Percentiles rank a stretch among this genome's conserved stretches.
These are phyloP conservation scores for Rutpela maculata DNA, from an alignment of 2,888 invertebrate species.

Conservation along the genomic window DNA sequence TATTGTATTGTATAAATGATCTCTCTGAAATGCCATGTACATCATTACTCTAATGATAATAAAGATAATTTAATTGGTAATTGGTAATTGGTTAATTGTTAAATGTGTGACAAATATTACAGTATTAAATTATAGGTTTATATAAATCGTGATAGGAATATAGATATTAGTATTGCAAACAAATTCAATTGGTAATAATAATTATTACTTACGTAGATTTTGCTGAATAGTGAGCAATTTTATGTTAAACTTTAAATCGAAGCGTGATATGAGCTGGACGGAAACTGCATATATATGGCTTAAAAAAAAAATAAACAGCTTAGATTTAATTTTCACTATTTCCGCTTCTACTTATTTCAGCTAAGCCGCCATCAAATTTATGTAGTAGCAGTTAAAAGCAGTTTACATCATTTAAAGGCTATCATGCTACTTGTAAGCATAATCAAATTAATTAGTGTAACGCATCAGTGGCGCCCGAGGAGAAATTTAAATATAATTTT, in stretches of 20 bases:
- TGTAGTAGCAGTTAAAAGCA: background rate
- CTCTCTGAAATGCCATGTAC: no score
- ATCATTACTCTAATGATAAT: no score
- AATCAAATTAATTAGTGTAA: background rate
- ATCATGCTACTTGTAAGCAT: background rate
- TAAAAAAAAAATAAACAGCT: background rate
- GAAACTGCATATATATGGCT: background rate
- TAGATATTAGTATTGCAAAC: no score
- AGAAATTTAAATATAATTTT: no score
- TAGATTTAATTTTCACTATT: background rate
- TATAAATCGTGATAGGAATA: no score
- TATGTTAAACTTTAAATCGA: background rate
- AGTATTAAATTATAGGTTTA: no score
- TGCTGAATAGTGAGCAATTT: background rate
- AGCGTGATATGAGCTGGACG: background rate
- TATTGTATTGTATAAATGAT: no score
- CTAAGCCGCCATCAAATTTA: conserved; percentile 21
- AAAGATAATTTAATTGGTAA: no score
- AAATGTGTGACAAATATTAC: no score
- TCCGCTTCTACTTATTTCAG: conserved; percentile 40
- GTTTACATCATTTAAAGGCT: background rate
- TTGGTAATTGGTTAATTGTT: no score
- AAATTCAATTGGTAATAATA: background rate
- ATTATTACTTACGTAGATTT: background rate
- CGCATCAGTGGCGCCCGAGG: no score